Base-by-base conservation (phyloP, 2,113 vertebrate genomes). In the Anarhynchus alexandrinus region DNA sequence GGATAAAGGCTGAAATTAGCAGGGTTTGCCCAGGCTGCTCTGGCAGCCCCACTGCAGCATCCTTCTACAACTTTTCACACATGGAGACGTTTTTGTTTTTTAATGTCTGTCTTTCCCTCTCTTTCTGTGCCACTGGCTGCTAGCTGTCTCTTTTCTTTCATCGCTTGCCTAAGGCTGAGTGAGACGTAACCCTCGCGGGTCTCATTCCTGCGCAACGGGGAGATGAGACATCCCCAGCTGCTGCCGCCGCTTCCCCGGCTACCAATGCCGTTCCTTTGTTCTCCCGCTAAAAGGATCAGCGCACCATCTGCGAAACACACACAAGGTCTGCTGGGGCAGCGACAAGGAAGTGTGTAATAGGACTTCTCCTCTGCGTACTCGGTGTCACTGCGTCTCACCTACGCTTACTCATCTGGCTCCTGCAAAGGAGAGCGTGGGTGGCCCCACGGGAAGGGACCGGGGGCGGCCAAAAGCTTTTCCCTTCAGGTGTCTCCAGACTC, bases 311-410 rank as follows among this genome's bases (percentile, higher is more conserved):
- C 74, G 52, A 72, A 72, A 88, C 13, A 76, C 80, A 38, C 26
- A 49, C 49, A 15, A 57, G 18, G 26, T 57, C 86, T 83, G 30
- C 43, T 47, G 36, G 80, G 72, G 34, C 42, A 49, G 76, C 1
- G 5, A 30, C 45, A 73, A 27, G 57, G 13, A 51, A 19, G 57
- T 4, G 45, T 62, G 67, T 34, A 34, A 25, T 0, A 65, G 54
- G 54, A 20, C 58, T 73, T 8, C 3, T 11, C 2, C 36, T 49
- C 38, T 21, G 2, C 1, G 1, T 57, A 10, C 29, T 62, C 4
- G 0, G 20, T 20, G 72, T 40, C 40, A 20, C 9, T 0, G 0
- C 5, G 2, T 42, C 58, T 64, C 96, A 36, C 80, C 79, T n/a
- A 15, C 0, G 0, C 52, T 69, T 5, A 14, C 80, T 69, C 54